These are phyloP conservation scores for Sebastes alutus DNA, from an alignment of 2,797 vertebrate species.

Conservation along the genomic window DNA sequence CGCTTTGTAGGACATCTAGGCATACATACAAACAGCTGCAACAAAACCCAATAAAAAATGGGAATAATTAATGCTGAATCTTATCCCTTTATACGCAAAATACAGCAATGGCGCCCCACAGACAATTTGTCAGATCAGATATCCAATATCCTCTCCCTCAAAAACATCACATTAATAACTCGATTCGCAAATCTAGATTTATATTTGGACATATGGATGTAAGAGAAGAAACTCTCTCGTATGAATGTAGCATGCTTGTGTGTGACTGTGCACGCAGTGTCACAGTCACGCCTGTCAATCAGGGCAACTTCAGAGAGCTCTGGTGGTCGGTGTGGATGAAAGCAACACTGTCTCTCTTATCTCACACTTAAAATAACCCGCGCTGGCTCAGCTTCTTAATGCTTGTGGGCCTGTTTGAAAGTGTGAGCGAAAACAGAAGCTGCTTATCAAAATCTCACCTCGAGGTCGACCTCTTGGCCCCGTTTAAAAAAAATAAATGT, in stretches of 20 bases:
- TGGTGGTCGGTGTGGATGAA: slow-evolving; percentile 49
- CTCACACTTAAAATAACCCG: slow-evolving; percentile 73
- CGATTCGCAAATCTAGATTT: background rate
- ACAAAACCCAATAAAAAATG: background rate
- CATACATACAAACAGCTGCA: background rate
- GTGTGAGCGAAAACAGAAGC: slow-evolving; percentile 58
- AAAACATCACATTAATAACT: background rate
- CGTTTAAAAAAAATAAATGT: background rate
- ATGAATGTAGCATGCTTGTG: background rate
- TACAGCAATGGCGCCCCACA: background rate
- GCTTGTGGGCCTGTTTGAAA: slow-evolving; percentile 15
- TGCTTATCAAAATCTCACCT: slow-evolving; percentile 63
- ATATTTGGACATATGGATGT: background rate
- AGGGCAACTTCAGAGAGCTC: slow-evolving; percentile 11
- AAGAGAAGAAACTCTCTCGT: background rate
- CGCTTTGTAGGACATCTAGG: background rate
- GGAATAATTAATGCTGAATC: background rate
- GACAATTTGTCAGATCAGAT: background rate
- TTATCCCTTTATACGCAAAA: background rate
- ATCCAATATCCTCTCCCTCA: background rate
- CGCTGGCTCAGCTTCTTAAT: slow-evolving; percentile 1
- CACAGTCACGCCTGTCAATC: slow-evolving; percentile 22
- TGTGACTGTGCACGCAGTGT: slow-evolving; percentile 4
- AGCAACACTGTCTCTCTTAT: slow-evolving; percentile 51
- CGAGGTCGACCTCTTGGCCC: slow-evolving; percentile 6